Evolutionary conservation across 2,888 invertebrate species (phyloP).

Genomic region (Mimas tiliae): DNA sequence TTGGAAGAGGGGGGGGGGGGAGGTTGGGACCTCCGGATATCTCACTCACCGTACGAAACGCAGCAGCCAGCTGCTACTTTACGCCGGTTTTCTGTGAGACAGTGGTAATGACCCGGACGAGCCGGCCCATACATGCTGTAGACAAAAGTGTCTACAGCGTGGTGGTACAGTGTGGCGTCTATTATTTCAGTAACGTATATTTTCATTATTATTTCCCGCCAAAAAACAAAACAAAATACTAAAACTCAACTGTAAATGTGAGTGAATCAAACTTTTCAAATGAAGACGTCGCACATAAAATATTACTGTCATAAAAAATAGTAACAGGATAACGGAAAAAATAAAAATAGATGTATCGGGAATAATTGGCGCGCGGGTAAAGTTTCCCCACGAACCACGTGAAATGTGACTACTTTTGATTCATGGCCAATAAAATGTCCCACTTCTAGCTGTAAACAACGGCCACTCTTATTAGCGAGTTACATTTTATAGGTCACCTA

Average conservation of each 20-base stretch:
- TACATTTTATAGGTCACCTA: slow-evolving; percentile 10
- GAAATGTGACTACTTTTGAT: slow-evolving; percentile 48
- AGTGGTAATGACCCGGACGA: too few relatives aligned
- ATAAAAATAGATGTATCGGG: slow-evolving; percentile 56
- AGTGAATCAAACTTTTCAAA: slow-evolving; percentile 6
- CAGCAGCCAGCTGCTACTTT: too few relatives aligned
- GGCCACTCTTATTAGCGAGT: slow-evolving; percentile 20
- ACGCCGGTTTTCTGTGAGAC: too few relatives aligned
- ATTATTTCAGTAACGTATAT: neutral
- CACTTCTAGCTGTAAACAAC: slow-evolving; percentile 45
- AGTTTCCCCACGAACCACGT: slow-evolving; percentile 39
- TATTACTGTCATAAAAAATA: slow-evolving; percentile 45
- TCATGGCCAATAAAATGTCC: slow-evolving; percentile 45
- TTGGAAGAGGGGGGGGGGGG: too few relatives aligned
- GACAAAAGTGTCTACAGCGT: too few relatives aligned
- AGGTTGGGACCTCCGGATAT: too few relatives aligned
- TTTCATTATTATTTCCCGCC: neutral
- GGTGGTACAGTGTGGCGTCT: too few relatives aligned
- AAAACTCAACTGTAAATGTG: neutral
- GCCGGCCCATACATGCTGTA: too few relatives aligned
- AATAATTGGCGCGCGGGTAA: slow-evolving; percentile 56
- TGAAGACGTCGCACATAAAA: slow-evolving; percentile 30
- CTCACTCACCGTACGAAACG: too few relatives aligned
- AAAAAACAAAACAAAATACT: neutral
- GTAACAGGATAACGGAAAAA: slow-evolving; percentile 45